Percentiles rank a stretch among this genome's conserved stretches.
Conservation (phyloP, 2,113 vertebrate species). For the Tylochromis polylepis region DNA sequence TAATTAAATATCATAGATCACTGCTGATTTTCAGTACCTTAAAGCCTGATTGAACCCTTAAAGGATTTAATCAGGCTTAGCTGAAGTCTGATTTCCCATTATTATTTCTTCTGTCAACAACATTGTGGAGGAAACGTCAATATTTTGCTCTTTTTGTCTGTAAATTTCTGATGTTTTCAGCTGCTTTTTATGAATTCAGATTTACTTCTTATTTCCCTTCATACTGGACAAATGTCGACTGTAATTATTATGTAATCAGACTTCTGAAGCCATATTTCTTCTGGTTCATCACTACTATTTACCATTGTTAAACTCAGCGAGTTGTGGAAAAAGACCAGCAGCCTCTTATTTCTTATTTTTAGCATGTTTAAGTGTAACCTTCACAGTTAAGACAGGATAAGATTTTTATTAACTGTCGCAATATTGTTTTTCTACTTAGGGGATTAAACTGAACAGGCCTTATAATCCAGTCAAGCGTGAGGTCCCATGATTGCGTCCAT, state of each 20-base stretch:
- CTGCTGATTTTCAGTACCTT: neutral
- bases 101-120: neutral
- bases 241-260: neutral
- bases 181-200: neutral
- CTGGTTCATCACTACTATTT: neutral
- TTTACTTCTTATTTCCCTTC: neutral
- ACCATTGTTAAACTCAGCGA: neutral
- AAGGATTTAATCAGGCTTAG: neutral
- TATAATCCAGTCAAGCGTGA: slow-evolving; percentile 10
- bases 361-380: neutral
- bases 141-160: neutral
- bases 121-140: neutral
- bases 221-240: neutral
- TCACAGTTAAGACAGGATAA: neutral
- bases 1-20: neutral
- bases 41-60: neutral
- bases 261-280: neutral
- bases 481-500: neutral
- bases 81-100: neutral
- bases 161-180: neutral
- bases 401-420: neutral
- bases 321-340: neutral
- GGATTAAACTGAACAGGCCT: neutral
- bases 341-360: neutral
- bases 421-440: neutral